Evolutionary conservation across 2,888 invertebrate species (phyloP).

Genomic region (Matsumyia berberina): DNA sequence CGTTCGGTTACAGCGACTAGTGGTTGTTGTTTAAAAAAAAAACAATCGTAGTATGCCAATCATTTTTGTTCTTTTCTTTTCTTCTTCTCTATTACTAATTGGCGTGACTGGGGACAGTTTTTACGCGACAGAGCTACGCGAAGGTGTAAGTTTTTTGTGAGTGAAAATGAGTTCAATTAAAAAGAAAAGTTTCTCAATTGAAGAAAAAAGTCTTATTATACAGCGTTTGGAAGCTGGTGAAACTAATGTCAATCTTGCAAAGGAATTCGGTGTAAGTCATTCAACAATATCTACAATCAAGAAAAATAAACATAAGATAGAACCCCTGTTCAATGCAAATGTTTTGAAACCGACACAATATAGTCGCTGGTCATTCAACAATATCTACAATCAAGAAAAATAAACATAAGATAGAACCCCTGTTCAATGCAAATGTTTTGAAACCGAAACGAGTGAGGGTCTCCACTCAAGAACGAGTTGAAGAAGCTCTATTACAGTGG

Average conservation of each 20-base stretch:
- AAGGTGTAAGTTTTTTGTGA: constrained; percentile 3
- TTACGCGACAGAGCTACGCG: constrained; percentile 10
- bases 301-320: too few species aligned
- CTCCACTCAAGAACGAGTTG: constrained; percentile 4
- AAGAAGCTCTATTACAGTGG: constrained; percentile 10
- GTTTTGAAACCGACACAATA: too few species aligned
- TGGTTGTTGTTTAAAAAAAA: constrained; percentile 17
- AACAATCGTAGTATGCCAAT: too few species aligned
- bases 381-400: too few species aligned
- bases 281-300: constrained; percentile 25
- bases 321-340: too few species aligned
- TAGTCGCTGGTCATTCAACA: too few species aligned
- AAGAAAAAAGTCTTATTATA: constrained; percentile 28
- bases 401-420: too few species aligned
- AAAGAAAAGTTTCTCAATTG: constrained; percentile 30
- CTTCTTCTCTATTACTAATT: constrained; percentile 17
- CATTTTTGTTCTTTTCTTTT: background rate
- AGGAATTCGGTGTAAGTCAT: constrained; percentile 13
- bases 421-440: too few species aligned
- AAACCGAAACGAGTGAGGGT: constrained; percentile 14
- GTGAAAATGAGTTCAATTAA: constrained; percentile 23
- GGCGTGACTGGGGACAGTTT: background rate
- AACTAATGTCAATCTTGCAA: constrained; percentile 12
- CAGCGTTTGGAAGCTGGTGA: constrained; percentile 24
- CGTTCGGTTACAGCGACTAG: constrained; percentile 6